A percentile compares a stretch with the other conserved stretches of the same genome.
phyloP scores from a whole-genome alignment of 2,113 vertebrate species.

The Arothron firmamentum region DNA sequence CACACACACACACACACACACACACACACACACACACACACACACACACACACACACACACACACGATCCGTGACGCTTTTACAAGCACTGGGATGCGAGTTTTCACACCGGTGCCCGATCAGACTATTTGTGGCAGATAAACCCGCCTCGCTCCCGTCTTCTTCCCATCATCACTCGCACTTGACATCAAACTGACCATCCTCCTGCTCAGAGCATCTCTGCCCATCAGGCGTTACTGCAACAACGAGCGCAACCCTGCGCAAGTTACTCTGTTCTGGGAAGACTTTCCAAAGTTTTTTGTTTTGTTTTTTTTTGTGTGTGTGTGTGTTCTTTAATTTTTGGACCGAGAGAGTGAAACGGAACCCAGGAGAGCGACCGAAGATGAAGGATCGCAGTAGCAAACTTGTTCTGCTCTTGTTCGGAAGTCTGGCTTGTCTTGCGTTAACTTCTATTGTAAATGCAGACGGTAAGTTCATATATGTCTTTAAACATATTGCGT shows the following conservation, averaged over 20 bases:
- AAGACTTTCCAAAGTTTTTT: slow-evolving; percentile 35
- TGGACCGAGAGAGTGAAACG: slow-evolving; percentile 5
- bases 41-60: slow-evolving; percentile 5
- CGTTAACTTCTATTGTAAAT: slow-evolving; percentile 63
- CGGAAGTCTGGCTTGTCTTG: slow-evolving; percentile 70
- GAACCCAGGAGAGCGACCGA: slow-evolving; percentile 11
- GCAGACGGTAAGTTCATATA: slow-evolving; percentile 78
- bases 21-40: slow-evolving; percentile 1
- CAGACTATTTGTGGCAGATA: slow-evolving; percentile 70
- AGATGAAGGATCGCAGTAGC: slow-evolving; percentile 61
- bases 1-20: slow-evolving; percentile 2
- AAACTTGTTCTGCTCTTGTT: slow-evolving; percentile 54
- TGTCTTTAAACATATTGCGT: no score
- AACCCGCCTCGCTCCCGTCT: slow-evolving; percentile 64
- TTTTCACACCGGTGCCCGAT: slow-evolving; percentile 80
- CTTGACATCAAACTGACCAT: slow-evolving; percentile 33
- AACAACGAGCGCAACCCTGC: slow-evolving; percentile 36
- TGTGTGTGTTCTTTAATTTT: background rate
- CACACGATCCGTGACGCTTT: slow-evolving; percentile 71
- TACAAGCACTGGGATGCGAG: slow-evolving; percentile 72
- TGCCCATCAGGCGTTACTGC: slow-evolving; percentile 22
- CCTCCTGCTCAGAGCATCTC: slow-evolving; percentile 44
- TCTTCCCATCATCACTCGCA: slow-evolving; percentile 38
- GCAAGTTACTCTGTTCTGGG: slow-evolving; percentile 19
- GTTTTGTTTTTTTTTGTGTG: background rate